Conservation (phyloP, 2,888 invertebrate genomes). For the Andrena minutula region DNA sequence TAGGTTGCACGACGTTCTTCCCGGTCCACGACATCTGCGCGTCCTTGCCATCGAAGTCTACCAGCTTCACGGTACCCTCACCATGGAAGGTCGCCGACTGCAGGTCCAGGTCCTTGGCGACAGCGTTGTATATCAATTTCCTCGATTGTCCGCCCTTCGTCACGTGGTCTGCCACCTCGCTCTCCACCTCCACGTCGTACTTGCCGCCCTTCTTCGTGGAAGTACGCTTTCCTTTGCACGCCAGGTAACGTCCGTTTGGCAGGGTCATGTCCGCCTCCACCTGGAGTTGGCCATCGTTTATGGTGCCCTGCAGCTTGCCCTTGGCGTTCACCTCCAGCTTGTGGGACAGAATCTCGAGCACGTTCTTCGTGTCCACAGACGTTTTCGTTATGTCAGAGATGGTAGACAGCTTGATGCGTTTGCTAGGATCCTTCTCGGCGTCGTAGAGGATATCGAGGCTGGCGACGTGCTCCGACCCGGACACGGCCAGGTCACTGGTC, state of each 20-base stretch:
- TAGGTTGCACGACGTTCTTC: conserved; percentile 79
- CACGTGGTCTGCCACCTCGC: conserved; percentile 82
- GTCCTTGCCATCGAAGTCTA: conserved; percentile 85
- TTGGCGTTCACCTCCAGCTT: conserved; percentile 85
- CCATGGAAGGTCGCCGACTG: conserved; percentile 84
- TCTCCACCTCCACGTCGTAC: conserved; percentile 58
- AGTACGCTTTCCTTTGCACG: conserved; percentile 82
- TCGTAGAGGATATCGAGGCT: conserved; percentile 89
- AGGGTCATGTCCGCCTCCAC: conserved; percentile 86
- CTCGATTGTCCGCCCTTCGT: conserved; percentile 85
- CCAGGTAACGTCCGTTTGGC: conserved; percentile 85
- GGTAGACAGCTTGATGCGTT: conserved; percentile 89
- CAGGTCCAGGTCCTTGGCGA: conserved; percentile 84
- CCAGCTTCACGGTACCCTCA: conserved; percentile 83
- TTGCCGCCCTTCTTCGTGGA: conserved; percentile 70
- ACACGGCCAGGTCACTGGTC: conserved; percentile 87
- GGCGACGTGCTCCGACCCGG: conserved; percentile 87
- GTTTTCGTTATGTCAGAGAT: conserved; percentile 86
- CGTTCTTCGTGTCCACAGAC: conserved; percentile 88
- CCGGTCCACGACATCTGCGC: conserved; percentile 81
- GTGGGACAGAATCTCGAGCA: conserved; percentile 85
- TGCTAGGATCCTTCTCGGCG: conserved; percentile 89
- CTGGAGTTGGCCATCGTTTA: conserved; percentile 84
- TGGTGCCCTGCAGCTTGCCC: conserved; percentile 84
- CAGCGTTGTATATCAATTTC: conserved; percentile 82